Conservation (phyloP, 2,888 invertebrate genomes). For the Pachycephus smyrnensis region DNA sequence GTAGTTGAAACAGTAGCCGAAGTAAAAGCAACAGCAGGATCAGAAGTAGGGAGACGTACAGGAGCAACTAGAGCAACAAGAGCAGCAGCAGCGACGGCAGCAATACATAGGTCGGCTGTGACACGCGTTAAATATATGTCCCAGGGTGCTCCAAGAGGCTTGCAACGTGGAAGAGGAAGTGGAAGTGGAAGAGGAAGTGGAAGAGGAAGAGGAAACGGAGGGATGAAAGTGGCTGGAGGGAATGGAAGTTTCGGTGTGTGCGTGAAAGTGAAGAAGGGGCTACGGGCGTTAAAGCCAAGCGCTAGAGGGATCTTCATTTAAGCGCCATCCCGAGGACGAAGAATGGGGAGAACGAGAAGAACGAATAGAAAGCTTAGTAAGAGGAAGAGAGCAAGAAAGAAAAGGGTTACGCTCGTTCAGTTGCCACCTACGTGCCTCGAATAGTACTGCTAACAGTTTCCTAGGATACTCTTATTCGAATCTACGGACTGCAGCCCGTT, state of each 20-base stretch:
- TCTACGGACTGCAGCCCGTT: slow-evolving; percentile 10
- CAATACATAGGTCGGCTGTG: neutral
- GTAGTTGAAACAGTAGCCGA: no score
- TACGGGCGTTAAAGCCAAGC: slow-evolving; percentile 2
- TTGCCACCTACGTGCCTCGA: slow-evolving; percentile 39
- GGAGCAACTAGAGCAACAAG: slow-evolving; percentile 10
- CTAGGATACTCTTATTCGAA: slow-evolving; percentile 11
- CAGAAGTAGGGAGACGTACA: slow-evolving; percentile 11
- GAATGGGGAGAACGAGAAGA: neutral
- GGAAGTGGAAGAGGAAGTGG: slow-evolving; percentile 15
- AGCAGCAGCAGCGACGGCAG: neutral
- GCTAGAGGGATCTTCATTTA: slow-evolving; percentile 9
- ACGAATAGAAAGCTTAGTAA: no score
- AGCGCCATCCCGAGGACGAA: neutral
- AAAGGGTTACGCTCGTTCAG: slow-evolving; percentile 38
- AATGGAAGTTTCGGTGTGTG: neutral
- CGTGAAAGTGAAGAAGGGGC: neutral
- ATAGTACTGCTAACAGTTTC: slow-evolving; percentile 27
- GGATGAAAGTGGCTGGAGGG: neutral
- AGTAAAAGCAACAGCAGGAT: slow-evolving; percentile 21
- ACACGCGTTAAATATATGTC: slow-evolving; percentile 7
- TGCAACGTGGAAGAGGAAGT: neutral
- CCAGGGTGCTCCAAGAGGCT: neutral
- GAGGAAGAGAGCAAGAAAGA: neutral
- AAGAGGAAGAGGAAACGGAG: slow-evolving; percentile 9